Evolutionary conservation across 2,797 vertebrate species (phyloP), one percentile per base, ranked within the genome.

Genomic region (Typhlichthys subterraneus): DNA sequence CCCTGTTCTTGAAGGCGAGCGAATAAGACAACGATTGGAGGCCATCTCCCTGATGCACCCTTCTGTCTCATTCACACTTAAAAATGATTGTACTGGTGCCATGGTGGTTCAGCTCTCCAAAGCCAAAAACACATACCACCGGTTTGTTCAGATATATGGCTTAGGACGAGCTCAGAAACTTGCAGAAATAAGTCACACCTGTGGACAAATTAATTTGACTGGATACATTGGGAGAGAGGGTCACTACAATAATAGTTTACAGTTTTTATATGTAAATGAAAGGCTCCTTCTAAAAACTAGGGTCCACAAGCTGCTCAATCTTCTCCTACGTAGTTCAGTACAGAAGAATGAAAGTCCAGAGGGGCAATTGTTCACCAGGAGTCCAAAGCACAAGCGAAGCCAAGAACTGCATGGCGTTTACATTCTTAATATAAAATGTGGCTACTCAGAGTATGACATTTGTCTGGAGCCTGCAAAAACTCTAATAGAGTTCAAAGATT

Each of bases 381-480:
- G 93, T 71, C 92, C 93, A 69, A 93, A 87, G 70, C 85, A 89
- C 53, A 94, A 92, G n/a, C 84, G 90, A 61, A 85, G 88, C 57
- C 79, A 93, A 53, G 95, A 99, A 48, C 85, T 94, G 48, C 78
- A 96, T 0, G 95, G 92, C 1, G 85, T 98, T 15, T 99, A 97
- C 76, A 63, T 99, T 59, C 83, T 99, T 61, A 95, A 98, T 11
- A 91, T 99, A 47, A 93, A 92, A 60, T 98, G 98, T 70, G 83
- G 82, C 0, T 93, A 91, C 79, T 91, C 91, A 5, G 95, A 97
- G 50, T 99, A 99, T 69, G 98, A 99, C 67, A 87, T 99, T 57
- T 96, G 95, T 79, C 85, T 98, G 42, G 97, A 99, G 71, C 97
- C 98, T 65, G 89, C 94, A 62, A 99, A 99, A 90, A 96, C 95